Evolutionary conservation across 2,888 invertebrate genomes (phyloP), one percentile per base, ranked within the genome.

Genomic region (Dryadula phaetusa): DNA sequence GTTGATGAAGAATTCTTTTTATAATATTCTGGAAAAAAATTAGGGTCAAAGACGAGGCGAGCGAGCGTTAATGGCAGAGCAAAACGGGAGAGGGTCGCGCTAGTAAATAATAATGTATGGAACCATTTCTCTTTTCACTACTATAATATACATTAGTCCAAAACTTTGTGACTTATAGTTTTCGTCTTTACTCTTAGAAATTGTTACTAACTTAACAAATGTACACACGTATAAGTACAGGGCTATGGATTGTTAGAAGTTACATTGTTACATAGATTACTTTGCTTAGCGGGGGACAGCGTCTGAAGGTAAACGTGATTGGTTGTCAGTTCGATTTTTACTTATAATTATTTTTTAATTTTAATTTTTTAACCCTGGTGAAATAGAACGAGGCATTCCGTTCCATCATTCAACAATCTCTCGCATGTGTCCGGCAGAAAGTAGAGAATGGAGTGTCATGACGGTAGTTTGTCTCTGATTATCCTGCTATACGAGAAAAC

Each of bases 211-310:
- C n/a, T n/a, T n/a, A n/a, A n/a, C n/a, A n/a, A n/a, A 32, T 46
- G 54, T 37, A 37, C 10, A 32, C 8, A 32, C n/a, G 8, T 32
- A 32, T 3, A 32, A 1, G 8, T 28, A 14, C 14, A 0, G 18
- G 5, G 12, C 12, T 37, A 25, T 18, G 56, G 22, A 12, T 47
- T 22, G 54, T 67, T 42, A 67, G 25, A 34, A 58, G 25, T 67
- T 67, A 40, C 28, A 40, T 56, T 16, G 49, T 58, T 64, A 16
- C n/a, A 8, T 64, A 61, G 53, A 63, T 54, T 37, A 54, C 61
- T 37, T 62, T 28, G 40, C 40, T 14, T 22, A 25, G 16, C n/a
- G 10, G 16, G 56, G n/a, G 22, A 40, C 2, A 18, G 7, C 16
- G 1, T 12, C 5, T 16, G n/a, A n/a, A n/a, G n/a, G n/a, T n/a